Evolutionary conservation across 2,888 invertebrate genomes (phyloP).

Genomic region (Germaria angustata): DNA sequence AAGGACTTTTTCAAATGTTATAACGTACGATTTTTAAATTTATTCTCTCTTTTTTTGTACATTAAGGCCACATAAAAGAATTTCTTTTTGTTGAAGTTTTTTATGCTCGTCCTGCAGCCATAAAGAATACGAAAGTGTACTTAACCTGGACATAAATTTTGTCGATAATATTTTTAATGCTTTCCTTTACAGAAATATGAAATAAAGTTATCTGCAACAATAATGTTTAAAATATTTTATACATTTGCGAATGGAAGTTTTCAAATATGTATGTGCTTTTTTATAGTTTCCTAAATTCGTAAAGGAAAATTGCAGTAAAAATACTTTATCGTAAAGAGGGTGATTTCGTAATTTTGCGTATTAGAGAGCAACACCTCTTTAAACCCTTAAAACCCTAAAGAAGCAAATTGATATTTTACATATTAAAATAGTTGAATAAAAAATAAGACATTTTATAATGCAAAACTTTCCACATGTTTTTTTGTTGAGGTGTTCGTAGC

Average conservation of each 20-base stretch:
- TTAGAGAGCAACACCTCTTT: not conserved
- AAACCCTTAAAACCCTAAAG: not conserved
- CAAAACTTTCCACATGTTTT: constrained; percentile 29
- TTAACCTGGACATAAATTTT: constrained; percentile 65
- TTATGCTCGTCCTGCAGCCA: constrained; percentile 36
- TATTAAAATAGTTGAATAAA: not conserved
- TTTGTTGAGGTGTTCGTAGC: not conserved
- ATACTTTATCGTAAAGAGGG: constrained; percentile 21
- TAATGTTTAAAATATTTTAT: constrained; percentile 30
- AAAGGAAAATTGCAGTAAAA: constrained; percentile 1
- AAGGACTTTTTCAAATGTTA: constrained; percentile 13
- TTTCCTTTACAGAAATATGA: constrained; percentile 37
- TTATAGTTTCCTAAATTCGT: constrained; percentile 62
- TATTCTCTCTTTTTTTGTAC: not conserved
- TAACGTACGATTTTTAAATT: constrained; percentile 44
- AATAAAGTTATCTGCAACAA: constrained; percentile 51
- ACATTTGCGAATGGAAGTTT: constrained; percentile 22
- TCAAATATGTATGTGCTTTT: constrained; percentile 1
- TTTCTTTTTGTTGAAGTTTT: constrained; percentile 13
- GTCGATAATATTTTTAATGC: constrained; percentile 63
- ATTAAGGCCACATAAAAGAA: constrained; percentile 44
- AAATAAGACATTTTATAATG: not conserved
- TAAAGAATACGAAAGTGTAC: constrained; percentile 57
- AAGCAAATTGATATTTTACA: not conserved
- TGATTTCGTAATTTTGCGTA: constrained; percentile 30